Evolutionary conservation across 2,797 vertebrate species (phyloP), one percentile per base, ranked within the genome.

Genomic region (Hipposideros larvatus): DNA sequence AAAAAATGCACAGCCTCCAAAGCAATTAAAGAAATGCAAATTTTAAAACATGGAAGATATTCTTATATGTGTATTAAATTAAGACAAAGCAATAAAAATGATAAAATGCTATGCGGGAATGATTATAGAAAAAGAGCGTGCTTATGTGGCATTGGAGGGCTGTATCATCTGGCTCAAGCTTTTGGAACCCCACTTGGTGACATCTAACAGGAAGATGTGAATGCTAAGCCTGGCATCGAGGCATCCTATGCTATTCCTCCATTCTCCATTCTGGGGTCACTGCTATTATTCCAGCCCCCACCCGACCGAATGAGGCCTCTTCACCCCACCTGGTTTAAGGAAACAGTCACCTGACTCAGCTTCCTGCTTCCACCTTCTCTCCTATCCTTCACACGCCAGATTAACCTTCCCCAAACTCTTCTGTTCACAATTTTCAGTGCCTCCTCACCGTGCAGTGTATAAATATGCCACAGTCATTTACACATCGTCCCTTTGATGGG

Each of bases 1-100:
- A 84, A 94, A 77, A 77, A 90, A 73, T 61, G 61, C 4, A 37
- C 4, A 28, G 71, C 37, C 85, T 87, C 66, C 53, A 74, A 75
- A 94, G 95, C 95, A 94, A 92, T 96, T 70, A 97, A 80, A 88
- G 77, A 74, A 94, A 97, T 11, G 15, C 68, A 86, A 61, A 65
- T 37, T 43, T 66, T 86, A 70, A 15, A 16, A 73, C 88, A 90
- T 63, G 68, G 68, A 83, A 86, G 74, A 94, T 91, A 70, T 31
- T 37, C 77, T 93, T 85, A 13, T 53, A 55, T 0, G 0, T 46
- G 28, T 53, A 70, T 90, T 91, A 91, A 93, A 93, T 94, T 59
- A 94, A 90, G 88, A 70, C 65, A 91, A 85, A 96, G 88, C 80
- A 78, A 91, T 94, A 91, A 88, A 95, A 87, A 82, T 95, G 91